Conservation (phyloP, 2,113 vertebrate genomes). For the Phocoena phocoena region DNA sequence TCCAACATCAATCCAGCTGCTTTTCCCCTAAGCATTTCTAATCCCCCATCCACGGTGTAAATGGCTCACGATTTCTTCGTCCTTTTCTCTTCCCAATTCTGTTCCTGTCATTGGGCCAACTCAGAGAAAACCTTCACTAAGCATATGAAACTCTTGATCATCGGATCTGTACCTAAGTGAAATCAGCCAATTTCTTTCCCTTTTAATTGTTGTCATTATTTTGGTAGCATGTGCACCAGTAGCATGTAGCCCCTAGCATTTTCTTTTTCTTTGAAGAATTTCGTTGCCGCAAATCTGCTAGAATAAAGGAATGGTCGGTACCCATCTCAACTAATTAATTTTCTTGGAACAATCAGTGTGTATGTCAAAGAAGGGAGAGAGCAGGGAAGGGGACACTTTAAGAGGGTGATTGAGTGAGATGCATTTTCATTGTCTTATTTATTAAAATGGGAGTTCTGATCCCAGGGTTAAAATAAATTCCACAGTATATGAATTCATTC, state of each 20-base stretch:
- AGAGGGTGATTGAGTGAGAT: neutral
- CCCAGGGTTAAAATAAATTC: neutral
- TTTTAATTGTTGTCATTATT: neutral
- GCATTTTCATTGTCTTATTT: neutral
- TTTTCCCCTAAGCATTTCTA: conserved; percentile 54
- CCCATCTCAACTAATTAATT: neutral
- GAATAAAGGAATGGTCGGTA: neutral
- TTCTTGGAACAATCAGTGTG: neutral
- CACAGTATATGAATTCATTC: neutral
- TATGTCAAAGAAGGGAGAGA: neutral
- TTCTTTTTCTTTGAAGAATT: neutral
- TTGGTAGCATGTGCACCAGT: neutral
- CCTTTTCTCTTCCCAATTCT: neutral
- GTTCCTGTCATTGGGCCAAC: neutral
- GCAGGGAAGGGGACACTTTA: neutral
- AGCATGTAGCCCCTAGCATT: neutral
- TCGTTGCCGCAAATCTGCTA: neutral
- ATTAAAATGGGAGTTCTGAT: neutral
- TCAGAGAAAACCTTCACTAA: neutral
- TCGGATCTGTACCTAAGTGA: neutral
- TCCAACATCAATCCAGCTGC: conserved; percentile 2
- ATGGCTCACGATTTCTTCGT: neutral
- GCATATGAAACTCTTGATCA: neutral
- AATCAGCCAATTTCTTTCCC: neutral
- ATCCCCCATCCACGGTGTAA: conserved; percentile 20